A percentile compares a stretch with the other conserved stretches of the same genome.
Evolutionary conservation across 2,113 vertebrate genomes (phyloP).

Genomic region (Morone saxatilis): DNA sequence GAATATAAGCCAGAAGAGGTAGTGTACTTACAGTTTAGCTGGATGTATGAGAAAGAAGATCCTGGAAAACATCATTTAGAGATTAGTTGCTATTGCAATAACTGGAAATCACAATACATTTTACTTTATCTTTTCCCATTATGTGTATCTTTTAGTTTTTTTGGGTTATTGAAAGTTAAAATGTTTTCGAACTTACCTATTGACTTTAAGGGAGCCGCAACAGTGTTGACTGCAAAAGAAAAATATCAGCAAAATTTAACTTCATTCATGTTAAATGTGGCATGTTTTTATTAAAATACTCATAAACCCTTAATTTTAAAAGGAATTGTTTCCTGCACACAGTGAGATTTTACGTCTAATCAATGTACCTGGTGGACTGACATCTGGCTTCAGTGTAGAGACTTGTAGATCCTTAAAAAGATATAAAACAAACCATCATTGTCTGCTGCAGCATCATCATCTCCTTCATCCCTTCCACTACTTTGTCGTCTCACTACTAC

Average conservation of each 20-base stretch:
- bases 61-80: constrained; percentile 52
- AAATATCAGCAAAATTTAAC: neutral
- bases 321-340: neutral
- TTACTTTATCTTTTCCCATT: too few species aligned
- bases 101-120: neutral
- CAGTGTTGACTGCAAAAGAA: constrained; percentile 10
- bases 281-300: neutral
- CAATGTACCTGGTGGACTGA: constrained; percentile 16
- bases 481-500: neutral
- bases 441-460: neutral
- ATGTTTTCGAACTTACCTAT: constrained; percentile 4
- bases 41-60: constrained; percentile 48
- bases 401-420: constrained; percentile 17
- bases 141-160: neutral
- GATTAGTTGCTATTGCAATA: neutral
- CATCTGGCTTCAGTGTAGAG: neutral
- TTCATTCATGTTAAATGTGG: neutral
- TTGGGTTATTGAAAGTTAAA: neutral
- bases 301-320: neutral
- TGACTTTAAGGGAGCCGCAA: neutral
- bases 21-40: constrained; percentile 54
- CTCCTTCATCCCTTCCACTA: neutral
- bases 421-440: neutral
- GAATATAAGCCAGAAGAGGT: neutral
- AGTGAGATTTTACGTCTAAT: neutral